phyloP scores from a whole-genome alignment of 1,140 invertebrate species.

The Trissolcus basalis region DNA sequence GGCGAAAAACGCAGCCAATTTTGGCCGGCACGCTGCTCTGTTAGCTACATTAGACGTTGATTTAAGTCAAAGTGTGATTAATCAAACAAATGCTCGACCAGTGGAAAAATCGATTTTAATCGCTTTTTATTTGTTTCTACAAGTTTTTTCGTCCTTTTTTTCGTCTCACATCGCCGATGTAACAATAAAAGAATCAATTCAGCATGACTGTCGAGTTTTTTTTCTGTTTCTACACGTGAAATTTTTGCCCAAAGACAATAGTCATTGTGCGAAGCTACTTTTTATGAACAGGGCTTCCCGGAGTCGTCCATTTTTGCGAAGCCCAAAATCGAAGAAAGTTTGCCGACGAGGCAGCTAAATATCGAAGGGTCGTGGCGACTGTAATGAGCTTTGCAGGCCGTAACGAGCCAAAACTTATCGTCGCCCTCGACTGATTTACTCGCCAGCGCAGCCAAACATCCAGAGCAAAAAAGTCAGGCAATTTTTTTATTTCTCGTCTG shows the following conservation, averaged over 20 bases:
- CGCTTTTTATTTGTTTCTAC: constrained; percentile 36
- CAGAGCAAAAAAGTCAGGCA: constrained; percentile 32
- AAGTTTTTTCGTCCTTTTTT: constrained; percentile 7
- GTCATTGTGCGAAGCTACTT: constrained; percentile 52
- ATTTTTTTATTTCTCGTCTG: constrained; percentile 8
- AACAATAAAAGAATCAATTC: constrained; percentile 51
- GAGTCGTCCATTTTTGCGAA: constrained; percentile 46
- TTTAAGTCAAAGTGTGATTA: too few relatives aligned
- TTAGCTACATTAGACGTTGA: not conserved
- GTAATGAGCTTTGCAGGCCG: constrained; percentile 63
- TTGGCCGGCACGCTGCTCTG: too few relatives aligned
- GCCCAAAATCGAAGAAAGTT: constrained; percentile 59
- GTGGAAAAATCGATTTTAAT: constrained; percentile 43
- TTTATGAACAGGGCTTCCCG: constrained; percentile 37
- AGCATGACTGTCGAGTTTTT: constrained; percentile 52
- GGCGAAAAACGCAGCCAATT: too few relatives aligned
- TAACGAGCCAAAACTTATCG: constrained; percentile 66
- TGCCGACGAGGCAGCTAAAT: constrained; percentile 54
- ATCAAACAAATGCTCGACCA: not conserved
- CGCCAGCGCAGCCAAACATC: constrained; percentile 14
- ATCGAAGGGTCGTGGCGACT: constrained; percentile 48
- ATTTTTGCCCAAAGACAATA: constrained; percentile 58
- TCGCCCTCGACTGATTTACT: constrained; percentile 60
- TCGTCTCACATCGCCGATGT: constrained; percentile 19
- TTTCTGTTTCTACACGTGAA: constrained; percentile 20